A percentile compares a stretch with the other conserved stretches of the same genome.
phyloP scores from a whole-genome alignment of 2,113 vertebrate species.

The Mungos mungo region DNA sequence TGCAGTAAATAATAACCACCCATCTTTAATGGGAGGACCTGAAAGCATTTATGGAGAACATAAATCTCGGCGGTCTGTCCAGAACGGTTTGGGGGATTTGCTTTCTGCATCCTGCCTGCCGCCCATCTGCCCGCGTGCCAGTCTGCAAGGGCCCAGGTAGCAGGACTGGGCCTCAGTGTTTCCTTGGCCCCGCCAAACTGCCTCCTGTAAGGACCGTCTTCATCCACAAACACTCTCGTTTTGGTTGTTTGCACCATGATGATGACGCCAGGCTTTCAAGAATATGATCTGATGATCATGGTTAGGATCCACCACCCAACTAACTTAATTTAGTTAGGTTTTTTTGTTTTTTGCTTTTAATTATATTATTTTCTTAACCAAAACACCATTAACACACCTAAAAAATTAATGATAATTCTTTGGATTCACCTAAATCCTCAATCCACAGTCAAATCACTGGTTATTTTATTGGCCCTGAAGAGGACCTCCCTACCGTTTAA shows the following conservation, averaged over 20 bases:
- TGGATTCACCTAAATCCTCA: not conserved
- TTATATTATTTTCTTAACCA: not conserved
- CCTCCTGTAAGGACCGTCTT: not conserved
- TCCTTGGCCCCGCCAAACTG: not conserved
- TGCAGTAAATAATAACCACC: not conserved
- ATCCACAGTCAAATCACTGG: not conserved
- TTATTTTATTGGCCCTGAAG: not conserved
- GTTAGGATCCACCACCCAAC: not conserved
- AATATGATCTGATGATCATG: not conserved
- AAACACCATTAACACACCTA: not conserved
- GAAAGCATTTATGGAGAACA: not conserved
- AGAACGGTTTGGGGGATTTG: not conserved
- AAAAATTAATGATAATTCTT: not conserved
- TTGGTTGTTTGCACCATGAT: not conserved
- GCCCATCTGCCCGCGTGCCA: fast-evolving
- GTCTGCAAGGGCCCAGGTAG: not conserved
- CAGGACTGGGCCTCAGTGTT: not conserved
- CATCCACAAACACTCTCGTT: not conserved
- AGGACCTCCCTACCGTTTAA: not conserved
- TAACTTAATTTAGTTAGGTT: not conserved
- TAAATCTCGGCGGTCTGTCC: not conserved
- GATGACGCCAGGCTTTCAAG: not conserved
- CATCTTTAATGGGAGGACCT: not conserved
- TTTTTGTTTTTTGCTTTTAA: no score
- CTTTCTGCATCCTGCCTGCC: not conserved